Base-by-base conservation (phyloP, 1,140 invertebrate species). In the Mylabris phalerata region DNA sequence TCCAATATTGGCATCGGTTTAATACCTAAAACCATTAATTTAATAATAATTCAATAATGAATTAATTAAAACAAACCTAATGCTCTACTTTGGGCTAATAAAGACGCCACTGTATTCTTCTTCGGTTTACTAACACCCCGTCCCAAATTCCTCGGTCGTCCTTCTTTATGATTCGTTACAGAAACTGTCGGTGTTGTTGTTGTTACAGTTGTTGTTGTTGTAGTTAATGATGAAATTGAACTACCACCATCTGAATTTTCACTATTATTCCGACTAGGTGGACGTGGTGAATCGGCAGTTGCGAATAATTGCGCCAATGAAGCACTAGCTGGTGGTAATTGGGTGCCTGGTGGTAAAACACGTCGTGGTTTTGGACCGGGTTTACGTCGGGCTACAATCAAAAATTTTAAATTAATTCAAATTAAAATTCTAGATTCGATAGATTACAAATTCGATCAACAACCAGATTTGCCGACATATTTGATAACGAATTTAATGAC, bases 41-140 rank as follows among this genome's bases (percentile, higher is more conserved):
- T 19, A 19, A 19, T 19, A 19, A 19, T 19, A 19, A 19, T 19
- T 19, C 19, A 19, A 13, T 13, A 19, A 13, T 13, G 0, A 19
- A 19, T 19, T 19, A 19, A 19, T 19, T 19, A 19, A 19, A 19
- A 19, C 19, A 19, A 19, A 19, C 19, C 72, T 13, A 92, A 78
- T 1, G 88, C 89, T 63, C 90, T 77, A 64, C 87, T 90, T 75
- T 92, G 89, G 0, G 90, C 90, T 24, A 93, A 74, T 27, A 93
- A 73, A 24, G 90, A 92, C 0, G 91, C 91, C 0, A 93, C 91
- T 0, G 91, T 93, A 69, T 93, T 93, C 77, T 93, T 93, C 79
- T 93, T 93, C 26, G 89, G 89, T 70, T 91, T 91, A 61, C 88
- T 91, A 3, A 91, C 87, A 1, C 89, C 89, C 3, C 89, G 79